Base-by-base conservation (phyloP, 2,888 invertebrate genomes). In the Xestia sexstrigata region DNA sequence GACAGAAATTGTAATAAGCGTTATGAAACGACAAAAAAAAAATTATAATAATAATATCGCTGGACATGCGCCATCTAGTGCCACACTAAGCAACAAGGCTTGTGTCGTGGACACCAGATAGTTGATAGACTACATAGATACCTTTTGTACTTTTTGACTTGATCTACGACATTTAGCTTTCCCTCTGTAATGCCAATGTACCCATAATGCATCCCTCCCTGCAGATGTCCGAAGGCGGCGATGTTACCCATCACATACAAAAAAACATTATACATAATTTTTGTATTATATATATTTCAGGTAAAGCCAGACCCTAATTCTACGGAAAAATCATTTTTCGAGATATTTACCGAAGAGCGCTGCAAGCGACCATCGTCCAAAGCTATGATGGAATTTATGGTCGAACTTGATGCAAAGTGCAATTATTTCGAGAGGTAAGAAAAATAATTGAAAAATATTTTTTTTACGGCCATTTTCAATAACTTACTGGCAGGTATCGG, bases 341-440 rank as follows among this genome's bases (percentile, higher is more conserved):
- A 97, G 88, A 92, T 94, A 67, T 97, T 97, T 89, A 95, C 97
- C 1, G 94, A 96, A 66, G 95, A 97, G 68, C 93, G 96, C 0
- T 97, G 97, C 89, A 97, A 97, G 72, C 95, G 97, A 74, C 94
- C 97, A 17, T 96, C 97, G 1, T 97, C 98, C 0, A 95, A 94
- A 71, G 94, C 95, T 0, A 92, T 98, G 3, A 96, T 98, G 83
- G 93, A 97, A 74, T 98, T 97, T 87, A 98, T 98, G 98, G 96
- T 97, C 26, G 92, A 97, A 58, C 96, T 97, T 17, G 98, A 98
- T 84, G 93, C 91, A 0, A 93, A 94, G 82, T 95, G 97, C 68
- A 97, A 98, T 91, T 93, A 98, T 3, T 98, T 98, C 91, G 94
- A 97, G 74, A 95, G 97, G 92, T 96, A 90, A 91, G 93, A 79